Evolutionary conservation across 53 echinoderm and acorn worm genomes (phyloP), one percentile per base, ranked within the genome.

Genomic region (Astropecten irregularis): DNA sequence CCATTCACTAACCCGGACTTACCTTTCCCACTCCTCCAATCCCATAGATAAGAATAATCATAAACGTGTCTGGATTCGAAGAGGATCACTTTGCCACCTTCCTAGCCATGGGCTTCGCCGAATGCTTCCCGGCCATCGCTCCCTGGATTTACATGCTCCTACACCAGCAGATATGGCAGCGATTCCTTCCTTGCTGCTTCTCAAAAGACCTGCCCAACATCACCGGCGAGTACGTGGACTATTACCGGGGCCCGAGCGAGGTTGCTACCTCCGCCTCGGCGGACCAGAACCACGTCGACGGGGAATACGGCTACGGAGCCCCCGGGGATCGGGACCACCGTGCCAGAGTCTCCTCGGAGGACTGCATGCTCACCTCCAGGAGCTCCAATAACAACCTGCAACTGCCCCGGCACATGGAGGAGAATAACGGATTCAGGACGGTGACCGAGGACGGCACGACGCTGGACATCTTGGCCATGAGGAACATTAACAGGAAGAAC

Each of bases 101-200:
- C 69, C 36, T 44, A 62, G 91, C 91, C 19, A 87, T 91, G 87
- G 87, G 87, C 71, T 84, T 70, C 66, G 91, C 91, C 2, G 91
- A 91, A 49, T 84, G 65, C 22, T 91, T 87, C 83, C 91, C 91
- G 14, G 91, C 84, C 49, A 67, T 76, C 30, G 77, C 79, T 51
- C 91, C 91, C 4, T 91, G 91, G 91, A 87, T 91, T 14, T 91
- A 91, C 84, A 57, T 91, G 71, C 76, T 91, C 7, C 65, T 86
- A 1, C 91, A 91, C 52, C 87, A 83, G 55, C 87, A 87, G 51
- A 37, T 91, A 14, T 91, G 91, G 91, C 59, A 87, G 60, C 60
- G 84, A 25, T 39, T 87, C 15, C 66, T 84, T 2, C 87, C 89
- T 6, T 83, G 77, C 40, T 76, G 84, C 15, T 67, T 83, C 77